phyloP scores from a whole-genome alignment of 2,797 vertebrate genomes.

The Cossypha caffra region DNA sequence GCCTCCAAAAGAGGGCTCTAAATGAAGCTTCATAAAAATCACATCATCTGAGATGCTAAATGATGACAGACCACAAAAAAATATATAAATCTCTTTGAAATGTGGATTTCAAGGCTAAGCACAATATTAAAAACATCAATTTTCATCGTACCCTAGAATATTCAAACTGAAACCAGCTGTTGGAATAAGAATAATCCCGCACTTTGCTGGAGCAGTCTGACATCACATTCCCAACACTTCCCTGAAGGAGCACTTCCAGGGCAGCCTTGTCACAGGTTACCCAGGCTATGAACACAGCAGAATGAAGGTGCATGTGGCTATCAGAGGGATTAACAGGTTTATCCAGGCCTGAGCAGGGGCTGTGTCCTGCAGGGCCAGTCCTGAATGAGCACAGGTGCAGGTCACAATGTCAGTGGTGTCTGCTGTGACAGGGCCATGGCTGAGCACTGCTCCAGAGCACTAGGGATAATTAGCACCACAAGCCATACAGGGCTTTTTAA shows the following conservation, averaged over 20 bases:
- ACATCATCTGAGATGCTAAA: not conserved
- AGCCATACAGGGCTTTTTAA: not conserved
- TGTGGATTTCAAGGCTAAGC: not conserved
- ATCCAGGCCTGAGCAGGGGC: not conserved
- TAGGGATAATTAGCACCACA: not conserved
- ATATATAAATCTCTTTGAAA: not conserved
- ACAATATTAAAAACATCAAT: not conserved
- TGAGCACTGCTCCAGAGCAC: not conserved
- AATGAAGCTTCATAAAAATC: not conserved
- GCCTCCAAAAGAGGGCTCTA: not conserved
- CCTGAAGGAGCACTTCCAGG: not conserved
- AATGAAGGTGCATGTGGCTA: not conserved
- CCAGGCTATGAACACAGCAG: not conserved
- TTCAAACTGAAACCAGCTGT: not conserved
- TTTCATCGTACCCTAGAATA: not conserved
- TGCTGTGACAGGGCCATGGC: not conserved
- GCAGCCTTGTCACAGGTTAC: not conserved
- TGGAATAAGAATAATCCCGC: not conserved
- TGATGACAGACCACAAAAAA: not conserved
- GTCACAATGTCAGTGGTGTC: not conserved
- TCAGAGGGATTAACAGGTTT: not conserved
- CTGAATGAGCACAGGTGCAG: not conserved
- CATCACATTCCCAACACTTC: not conserved
- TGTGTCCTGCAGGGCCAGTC: not conserved
- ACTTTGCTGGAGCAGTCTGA: not conserved